These are phyloP conservation scores for Bilobella aurantiaca DNA, from an alignment of 1,140 invertebrate species.

Conservation along the genomic window DNA sequence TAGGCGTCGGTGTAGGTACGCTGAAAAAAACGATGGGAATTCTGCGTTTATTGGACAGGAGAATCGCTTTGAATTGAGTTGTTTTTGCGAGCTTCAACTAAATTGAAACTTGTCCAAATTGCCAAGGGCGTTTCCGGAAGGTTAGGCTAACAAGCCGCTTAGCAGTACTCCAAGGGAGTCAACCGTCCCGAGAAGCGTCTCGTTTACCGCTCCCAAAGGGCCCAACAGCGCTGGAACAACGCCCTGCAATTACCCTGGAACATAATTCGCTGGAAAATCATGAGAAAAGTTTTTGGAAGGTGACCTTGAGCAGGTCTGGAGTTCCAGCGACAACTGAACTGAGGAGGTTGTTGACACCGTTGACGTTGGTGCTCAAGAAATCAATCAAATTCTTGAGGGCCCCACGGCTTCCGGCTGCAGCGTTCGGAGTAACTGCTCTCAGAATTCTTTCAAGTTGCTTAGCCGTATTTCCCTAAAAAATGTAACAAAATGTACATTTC, in stretches of 20 bases:
- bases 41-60: no score
- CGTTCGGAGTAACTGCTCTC: slow-evolving; percentile 13
- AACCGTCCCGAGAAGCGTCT: slow-evolving; percentile 15
- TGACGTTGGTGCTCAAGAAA: slow-evolving; percentile 20
- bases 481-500: no score
- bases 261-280: no score
- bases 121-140: background rate
- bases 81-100: no score
- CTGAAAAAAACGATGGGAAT: no score
- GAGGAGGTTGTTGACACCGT: slow-evolving; percentile 23
- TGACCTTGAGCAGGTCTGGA: slow-evolving; percentile 22
- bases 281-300: background rate
- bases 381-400: slow-evolving; percentile 14
- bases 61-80: no score
- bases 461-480: slow-evolving; percentile 9
- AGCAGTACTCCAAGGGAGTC: slow-evolving; percentile 15
- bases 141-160: background rate
- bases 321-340: slow-evolving; percentile 1
- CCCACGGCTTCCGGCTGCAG: background rate
- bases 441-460: slow-evolving; percentile 20
- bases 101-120: no score
- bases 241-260: background rate
- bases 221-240: slow-evolving; percentile 9
- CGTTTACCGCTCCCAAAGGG: slow-evolving; percentile 18
- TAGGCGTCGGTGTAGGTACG: no score